Evolutionary conservation across 2,113 vertebrate genomes (phyloP), one percentile per base, ranked within the genome.

Genomic region (Lophura nycthemera): DNA sequence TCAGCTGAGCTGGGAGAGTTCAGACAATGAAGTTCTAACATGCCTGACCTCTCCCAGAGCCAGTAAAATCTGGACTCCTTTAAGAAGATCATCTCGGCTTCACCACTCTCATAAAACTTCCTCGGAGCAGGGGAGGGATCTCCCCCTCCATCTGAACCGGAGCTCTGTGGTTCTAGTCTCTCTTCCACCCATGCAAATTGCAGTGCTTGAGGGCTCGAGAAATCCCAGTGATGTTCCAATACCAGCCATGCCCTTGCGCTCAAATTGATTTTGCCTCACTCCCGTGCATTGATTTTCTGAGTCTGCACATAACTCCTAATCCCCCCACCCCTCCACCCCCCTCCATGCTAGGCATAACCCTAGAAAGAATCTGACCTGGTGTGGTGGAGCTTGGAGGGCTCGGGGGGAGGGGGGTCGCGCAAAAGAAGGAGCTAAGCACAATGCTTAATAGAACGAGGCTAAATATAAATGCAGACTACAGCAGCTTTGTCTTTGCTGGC

Each of bases 391-490:
- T 2, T 57, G 72, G 47, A 5, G 59, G 47, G 66, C 8, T 29
- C 22, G 29, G 22, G 65, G 15, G 3, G 50, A 15, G 13, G 38
- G 24, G 30, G 47, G 48, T 79, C 34, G 90, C 64, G 91, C 60
- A 67, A 94, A 96, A 96, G 71, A 94, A 95, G 84, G 72, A 92
- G 92, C 90, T 95, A 59, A 76, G 93, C 92, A 93, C 73, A 94
- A 96, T 96, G 92, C 86, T 90, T 92, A 86, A 87, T 65, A 87
- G 13, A 88, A 94, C 32, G 66, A 89, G 90, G 90, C 92, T 73
- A 97, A 90, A 97, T 96, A 96, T 96, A 97, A 97, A 97, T 95
- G 91, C 96, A 94, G 92, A 94, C 94, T 96, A 90, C 94, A 96
- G 96, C 91, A 79, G 90, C 96, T 96, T 95, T 96, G 89, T 96